Evolutionary conservation across 2,797 vertebrate species (phyloP).

Genomic region (Lutra lutra): DNA sequence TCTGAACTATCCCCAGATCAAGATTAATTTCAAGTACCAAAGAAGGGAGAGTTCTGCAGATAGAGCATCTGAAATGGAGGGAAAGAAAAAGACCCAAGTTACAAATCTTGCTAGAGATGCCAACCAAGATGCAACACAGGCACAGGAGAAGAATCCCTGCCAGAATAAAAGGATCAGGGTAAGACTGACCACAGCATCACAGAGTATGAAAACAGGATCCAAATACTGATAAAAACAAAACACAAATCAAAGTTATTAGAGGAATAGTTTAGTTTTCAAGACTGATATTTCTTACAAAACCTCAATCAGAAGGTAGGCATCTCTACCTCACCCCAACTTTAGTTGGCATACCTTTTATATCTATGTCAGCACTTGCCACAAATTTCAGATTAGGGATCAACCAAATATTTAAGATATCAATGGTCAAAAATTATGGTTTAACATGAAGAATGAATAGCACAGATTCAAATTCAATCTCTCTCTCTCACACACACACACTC

Average conservation of each 20-base stretch:
- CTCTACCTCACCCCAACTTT: neutral
- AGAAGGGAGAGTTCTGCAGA: neutral
- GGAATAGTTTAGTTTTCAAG: neutral
- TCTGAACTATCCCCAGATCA: neutral
- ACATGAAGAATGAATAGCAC: neutral
- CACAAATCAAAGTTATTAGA: neutral
- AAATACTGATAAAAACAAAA: neutral
- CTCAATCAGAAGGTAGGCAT: neutral
- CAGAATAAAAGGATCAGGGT: neutral
- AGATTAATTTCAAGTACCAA: neutral
- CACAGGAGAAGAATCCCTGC: neutral
- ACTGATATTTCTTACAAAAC: neutral
- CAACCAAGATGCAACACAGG: neutral
- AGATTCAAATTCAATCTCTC: neutral
- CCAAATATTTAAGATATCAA: neutral
- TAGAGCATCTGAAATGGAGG: neutral
- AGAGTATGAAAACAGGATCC: neutral
- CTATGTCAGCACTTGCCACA: neutral
- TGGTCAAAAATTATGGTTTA: neutral
- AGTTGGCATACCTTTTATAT: neutral
- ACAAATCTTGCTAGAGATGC: neutral
- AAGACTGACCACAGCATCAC: neutral
- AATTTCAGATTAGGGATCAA: neutral
- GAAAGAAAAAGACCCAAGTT: neutral
- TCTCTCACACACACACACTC: neutral